A percentile compares a stretch with the other conserved stretches of the same genome.
Evolutionary conservation across 2,888 invertebrate species (phyloP).

Genomic region (Luperina nickerlii): DNA sequence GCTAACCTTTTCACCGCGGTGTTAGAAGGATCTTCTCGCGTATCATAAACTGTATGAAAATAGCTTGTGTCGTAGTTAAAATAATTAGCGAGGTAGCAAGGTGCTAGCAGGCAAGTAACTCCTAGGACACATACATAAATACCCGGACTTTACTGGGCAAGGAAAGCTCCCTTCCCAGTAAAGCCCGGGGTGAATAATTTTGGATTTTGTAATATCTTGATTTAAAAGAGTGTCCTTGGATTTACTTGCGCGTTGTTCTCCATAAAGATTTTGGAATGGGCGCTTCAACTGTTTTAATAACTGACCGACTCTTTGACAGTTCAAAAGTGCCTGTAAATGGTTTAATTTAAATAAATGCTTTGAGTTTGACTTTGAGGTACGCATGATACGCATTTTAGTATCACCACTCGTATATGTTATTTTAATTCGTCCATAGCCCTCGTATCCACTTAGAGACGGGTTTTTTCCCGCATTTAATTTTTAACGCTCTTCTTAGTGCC

Average conservation of each 20-base stretch:
- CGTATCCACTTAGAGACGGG: no score
- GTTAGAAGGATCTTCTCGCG: background rate
- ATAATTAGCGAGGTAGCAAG: background rate
- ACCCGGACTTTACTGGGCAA: background rate
- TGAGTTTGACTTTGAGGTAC: background rate
- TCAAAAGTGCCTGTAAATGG: background rate
- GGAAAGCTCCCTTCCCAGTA: background rate
- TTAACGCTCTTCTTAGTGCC: no score
- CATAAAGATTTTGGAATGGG: background rate
- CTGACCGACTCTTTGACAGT: background rate
- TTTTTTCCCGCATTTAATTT: no score
- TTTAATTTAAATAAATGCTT: background rate
- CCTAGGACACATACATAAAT: background rate
- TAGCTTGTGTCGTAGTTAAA: background rate
- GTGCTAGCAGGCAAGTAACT: background rate
- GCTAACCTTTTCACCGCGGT: slow-evolving; percentile 6
- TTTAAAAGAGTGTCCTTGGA: background rate
- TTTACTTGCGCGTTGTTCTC: background rate
- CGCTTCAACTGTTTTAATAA: background rate
- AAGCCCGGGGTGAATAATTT: background rate
- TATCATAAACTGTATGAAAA: background rate
- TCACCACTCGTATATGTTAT: background rate
- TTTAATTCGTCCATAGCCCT: no score
- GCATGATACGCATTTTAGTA: background rate
- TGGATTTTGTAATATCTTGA: background rate